Conservation (phyloP, 2,797 vertebrate species). For the Stomatorhinus walkeri region DNA sequence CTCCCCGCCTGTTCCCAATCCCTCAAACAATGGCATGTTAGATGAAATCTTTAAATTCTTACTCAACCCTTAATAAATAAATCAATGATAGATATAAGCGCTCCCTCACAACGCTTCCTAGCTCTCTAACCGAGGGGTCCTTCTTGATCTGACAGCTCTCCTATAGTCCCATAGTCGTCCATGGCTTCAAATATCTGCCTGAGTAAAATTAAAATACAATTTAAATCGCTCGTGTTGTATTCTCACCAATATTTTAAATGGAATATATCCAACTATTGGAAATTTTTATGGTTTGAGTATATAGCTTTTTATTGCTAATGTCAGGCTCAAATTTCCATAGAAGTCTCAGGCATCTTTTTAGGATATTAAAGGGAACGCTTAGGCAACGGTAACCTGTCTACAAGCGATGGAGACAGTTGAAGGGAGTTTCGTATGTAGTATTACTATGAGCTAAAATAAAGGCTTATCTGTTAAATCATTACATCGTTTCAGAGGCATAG, state of each 20-base stretch:
- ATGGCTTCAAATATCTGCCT: background rate
- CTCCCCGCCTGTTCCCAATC: constrained; percentile 86
- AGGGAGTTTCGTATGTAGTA: background rate
- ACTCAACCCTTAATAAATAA: constrained; percentile 27
- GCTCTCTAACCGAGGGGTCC: background rate
- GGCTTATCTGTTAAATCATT: background rate
- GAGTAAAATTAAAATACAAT: background rate
- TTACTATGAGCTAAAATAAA: background rate
- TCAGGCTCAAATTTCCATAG: background rate
- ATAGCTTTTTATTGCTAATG: background rate
- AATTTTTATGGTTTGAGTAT: background rate
- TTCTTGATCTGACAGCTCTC: background rate
- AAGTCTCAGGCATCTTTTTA: background rate
- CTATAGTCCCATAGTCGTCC: background rate
- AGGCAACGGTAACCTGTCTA: background rate
- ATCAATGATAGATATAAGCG: background rate
- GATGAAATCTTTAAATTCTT: background rate
- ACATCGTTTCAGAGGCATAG: background rate
- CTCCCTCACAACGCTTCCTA: background rate
- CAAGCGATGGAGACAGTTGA: background rate
- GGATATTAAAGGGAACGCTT: background rate
- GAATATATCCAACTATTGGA: background rate
- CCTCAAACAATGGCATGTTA: constrained; percentile 88
- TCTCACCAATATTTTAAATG: background rate
- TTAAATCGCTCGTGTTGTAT: background rate